These are phyloP conservation scores for Clarias laeviceps DNA, from an alignment of 2,797 vertebrate genomes.

Conservation along the genomic window DNA sequence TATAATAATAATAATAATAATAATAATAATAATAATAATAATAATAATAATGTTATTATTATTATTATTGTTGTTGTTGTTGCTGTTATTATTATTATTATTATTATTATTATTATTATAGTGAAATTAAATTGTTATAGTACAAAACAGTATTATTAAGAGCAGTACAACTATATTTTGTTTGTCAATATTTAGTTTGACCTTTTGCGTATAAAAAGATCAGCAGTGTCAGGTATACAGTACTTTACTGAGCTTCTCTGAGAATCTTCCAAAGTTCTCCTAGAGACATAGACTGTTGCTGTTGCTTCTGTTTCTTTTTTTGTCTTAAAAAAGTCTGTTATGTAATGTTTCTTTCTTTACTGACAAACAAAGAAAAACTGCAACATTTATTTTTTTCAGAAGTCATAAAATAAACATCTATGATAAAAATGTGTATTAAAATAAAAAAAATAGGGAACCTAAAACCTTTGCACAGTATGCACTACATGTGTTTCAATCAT, in stretches of 20 bases:
- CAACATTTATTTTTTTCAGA: too few species aligned
- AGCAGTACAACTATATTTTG: neutral
- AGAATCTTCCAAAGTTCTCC: neutral
- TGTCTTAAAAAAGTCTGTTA: neutral
- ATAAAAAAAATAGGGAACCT: neutral
- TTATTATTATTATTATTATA: too few species aligned
- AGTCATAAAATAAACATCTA: neutral
- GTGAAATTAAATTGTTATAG: neutral
- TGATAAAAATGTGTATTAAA: neutral
- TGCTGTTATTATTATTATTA: too few species aligned
- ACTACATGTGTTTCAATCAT: neutral
- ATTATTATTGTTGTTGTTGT: too few species aligned
- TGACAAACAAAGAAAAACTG: neutral
- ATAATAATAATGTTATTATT: too few species aligned
- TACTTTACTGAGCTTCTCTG: neutral
- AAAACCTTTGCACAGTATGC: neutral
- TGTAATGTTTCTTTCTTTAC: neutral
- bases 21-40: too few species aligned
- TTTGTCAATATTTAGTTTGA: neutral
- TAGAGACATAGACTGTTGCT: neutral
- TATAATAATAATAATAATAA: too few species aligned
- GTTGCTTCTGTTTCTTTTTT: neutral
- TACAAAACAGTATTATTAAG: neutral
- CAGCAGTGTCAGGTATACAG: neutral
- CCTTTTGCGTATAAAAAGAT: neutral